Percentiles rank a stretch among this genome's conserved stretches.
Conservation (phyloP, 2,113 vertebrate genomes). For the Cercocebus atys region DNA sequence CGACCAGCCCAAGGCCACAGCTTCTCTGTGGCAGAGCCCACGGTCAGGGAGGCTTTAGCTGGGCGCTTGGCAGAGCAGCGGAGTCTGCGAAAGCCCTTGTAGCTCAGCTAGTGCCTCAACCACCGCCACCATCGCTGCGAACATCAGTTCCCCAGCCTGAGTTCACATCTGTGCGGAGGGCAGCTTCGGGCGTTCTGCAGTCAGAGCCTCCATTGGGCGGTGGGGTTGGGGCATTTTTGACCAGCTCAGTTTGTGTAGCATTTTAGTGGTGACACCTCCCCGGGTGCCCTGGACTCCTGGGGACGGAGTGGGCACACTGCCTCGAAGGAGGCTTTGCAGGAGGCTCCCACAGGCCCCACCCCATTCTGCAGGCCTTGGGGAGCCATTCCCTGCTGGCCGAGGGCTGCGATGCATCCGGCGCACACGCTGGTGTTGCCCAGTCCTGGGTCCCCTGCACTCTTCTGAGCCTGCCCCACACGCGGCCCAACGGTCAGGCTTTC, state of each 20-base stretch:
- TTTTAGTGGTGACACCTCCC: background rate
- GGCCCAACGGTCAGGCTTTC: background rate
- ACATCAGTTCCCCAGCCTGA: accelerated
- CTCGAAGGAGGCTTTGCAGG: accelerated
- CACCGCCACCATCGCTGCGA: accelerated
- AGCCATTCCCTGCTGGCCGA: too few species aligned
- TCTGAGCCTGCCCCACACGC: accelerated
- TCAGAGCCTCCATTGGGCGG: accelerated
- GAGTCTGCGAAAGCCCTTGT: accelerated
- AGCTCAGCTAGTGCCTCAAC: background rate
- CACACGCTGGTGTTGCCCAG: background rate
- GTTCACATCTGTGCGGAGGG: background rate
- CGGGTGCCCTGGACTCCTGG: background rate
- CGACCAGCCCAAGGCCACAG: background rate
- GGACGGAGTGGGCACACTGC: background rate
- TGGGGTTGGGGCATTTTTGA: background rate
- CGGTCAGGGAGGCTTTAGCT: accelerated
- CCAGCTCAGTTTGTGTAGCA: background rate
- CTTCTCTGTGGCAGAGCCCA: background rate
- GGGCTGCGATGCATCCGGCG: background rate
- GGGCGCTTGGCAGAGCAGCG: accelerated
- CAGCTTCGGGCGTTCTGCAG: background rate
- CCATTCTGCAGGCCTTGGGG: background rate
- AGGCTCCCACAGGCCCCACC: accelerated
- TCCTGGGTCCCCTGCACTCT: background rate